Base-by-base conservation (phyloP, 2,113 vertebrate species). In the Bothrops jararaca region DNA sequence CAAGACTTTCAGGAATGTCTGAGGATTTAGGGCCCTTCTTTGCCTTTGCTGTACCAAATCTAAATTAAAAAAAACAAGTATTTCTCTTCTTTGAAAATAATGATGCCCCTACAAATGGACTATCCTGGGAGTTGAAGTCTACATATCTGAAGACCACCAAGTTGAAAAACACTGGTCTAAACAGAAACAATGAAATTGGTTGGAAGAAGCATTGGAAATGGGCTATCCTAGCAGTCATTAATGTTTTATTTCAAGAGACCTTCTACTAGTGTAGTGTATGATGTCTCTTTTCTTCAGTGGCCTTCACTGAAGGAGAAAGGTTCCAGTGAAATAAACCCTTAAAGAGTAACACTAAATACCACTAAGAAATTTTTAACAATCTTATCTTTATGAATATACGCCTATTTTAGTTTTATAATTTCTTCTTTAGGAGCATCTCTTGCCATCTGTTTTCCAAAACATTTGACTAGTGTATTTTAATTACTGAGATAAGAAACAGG, bases 381-480 rank as follows among this genome's bases (percentile, higher is more conserved):
- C 64, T 69, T 93, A 60, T 86, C 93, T 94, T 89, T 93, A 24
- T 92, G 57, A 34, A 88, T 45, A 7, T 89, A 80, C 22, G 58
- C 91, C 48, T 86, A 13, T 88, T 93, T 45, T 54, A 42, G 85
- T 57, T 93, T 94, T 90, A 86, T 94, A 93, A 94, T 93, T 90
- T 60, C 74, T 80, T 90, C 86, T 89, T 95, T 94, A 94, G 91
- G 85, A n/a, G 94, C 94, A 94, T 94, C 86, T 95, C 95, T 91
- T 39, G 56, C 93, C 95, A 96, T 97, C 95, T 97, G 97, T 92
- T 97, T 95, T 95, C 95, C 91, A 94, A 95, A 95, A 93, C 93
- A 90, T 91, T 95, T 94, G 93, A 93, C 85, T 94, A 74, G 92
- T 56, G 92, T 95, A 93, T 94, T 96, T 95, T 95, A 95, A 95